These are phyloP conservation scores for Flexamia atlantica DNA, from an alignment of 2,888 invertebrate species.

Conservation along the genomic window DNA sequence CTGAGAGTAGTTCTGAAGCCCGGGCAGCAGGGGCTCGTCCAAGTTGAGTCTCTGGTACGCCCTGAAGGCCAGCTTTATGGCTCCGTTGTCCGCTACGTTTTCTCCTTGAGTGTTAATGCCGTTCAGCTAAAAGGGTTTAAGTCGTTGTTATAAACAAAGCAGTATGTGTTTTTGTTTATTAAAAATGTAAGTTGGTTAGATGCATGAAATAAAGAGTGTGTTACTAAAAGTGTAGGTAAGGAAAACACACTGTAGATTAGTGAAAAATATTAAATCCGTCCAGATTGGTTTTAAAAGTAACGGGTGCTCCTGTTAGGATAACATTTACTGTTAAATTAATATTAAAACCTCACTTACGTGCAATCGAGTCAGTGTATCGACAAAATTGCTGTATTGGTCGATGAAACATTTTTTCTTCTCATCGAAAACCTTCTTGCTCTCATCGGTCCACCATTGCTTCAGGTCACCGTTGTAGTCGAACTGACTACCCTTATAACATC, in stretches of 20 bases:
- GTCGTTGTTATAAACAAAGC: no score
- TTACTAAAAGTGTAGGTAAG: no score
- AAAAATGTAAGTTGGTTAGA: no score
- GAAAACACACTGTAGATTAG: no score
- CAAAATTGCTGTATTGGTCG: slow-evolving; percentile 91
- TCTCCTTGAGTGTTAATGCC: slow-evolving; percentile 87
- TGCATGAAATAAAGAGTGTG: no score
- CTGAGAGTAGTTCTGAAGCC: slow-evolving; percentile 80
- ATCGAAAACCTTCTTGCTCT: slow-evolving; percentile 88
- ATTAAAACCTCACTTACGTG: slow-evolving; percentile 15
- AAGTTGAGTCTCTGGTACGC: slow-evolving; percentile 84
- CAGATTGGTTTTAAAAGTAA: no score
- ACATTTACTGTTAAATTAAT: no score
- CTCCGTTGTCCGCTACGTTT: slow-evolving; percentile 96
- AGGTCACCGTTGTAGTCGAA: slow-evolving; percentile 95
- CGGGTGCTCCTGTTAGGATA: no score
- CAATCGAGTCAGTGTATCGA: slow-evolving; percentile 1
- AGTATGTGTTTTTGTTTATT: no score
- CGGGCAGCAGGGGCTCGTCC: slow-evolving; percentile 82
- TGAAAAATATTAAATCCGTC: no score
- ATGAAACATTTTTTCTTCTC: slow-evolving; percentile 93
- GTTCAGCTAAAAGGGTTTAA: slow-evolving; percentile 82
- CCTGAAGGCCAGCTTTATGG: slow-evolving; percentile 91
- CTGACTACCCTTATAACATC: slow-evolving; percentile 90
- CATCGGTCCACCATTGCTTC: slow-evolving; percentile 94